A percentile compares a stretch with the other conserved stretches of the same genome.
phyloP scores from a whole-genome alignment of 2,888 invertebrate species.

The Epinotia demarniana region DNA sequence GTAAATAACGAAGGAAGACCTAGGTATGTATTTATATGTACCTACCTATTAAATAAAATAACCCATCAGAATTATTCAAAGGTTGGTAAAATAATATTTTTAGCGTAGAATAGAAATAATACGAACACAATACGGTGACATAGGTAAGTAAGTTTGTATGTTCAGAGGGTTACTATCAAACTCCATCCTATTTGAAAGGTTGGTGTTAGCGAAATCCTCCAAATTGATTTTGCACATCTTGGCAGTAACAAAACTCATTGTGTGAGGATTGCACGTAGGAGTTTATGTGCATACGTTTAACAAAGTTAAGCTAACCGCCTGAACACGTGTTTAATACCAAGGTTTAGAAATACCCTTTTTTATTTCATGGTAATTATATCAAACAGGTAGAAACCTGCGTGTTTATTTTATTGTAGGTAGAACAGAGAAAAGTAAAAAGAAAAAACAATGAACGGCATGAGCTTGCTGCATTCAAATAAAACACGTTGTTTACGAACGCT shows the following conservation, averaged over 20 bases:
- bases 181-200: conserved; percentile 44
- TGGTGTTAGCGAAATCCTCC: conserved; percentile 49
- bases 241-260: conserved; percentile 46
- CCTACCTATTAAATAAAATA: background rate
- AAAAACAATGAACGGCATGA: conserved; percentile 3
- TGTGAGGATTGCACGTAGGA: conserved; percentile 44
- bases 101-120: background rate
- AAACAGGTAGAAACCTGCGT: conserved; percentile 6
- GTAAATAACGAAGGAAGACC: background rate
- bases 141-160: background rate
- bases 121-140: background rate
- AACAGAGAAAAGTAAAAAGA: background rate
- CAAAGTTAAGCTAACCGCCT: background rate
- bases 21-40: background rate
- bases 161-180: conserved; percentile 48
- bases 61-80: background rate
- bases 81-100: conserved; percentile 1
- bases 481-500: conserved; percentile 40
- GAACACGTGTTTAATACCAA: conserved; percentile 13
- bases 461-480: conserved; percentile 14
- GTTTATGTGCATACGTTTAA: conserved; percentile 29
- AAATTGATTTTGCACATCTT: conserved; percentile 46
- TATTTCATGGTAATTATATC: conserved; percentile 10
- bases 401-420: background rate
- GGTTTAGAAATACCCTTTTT: conserved; percentile 3